Percentiles rank a stretch among this genome's conserved stretches.
phyloP scores from a whole-genome alignment of 2,888 invertebrate genomes.

The Leptarthrus brevirostris region DNA sequence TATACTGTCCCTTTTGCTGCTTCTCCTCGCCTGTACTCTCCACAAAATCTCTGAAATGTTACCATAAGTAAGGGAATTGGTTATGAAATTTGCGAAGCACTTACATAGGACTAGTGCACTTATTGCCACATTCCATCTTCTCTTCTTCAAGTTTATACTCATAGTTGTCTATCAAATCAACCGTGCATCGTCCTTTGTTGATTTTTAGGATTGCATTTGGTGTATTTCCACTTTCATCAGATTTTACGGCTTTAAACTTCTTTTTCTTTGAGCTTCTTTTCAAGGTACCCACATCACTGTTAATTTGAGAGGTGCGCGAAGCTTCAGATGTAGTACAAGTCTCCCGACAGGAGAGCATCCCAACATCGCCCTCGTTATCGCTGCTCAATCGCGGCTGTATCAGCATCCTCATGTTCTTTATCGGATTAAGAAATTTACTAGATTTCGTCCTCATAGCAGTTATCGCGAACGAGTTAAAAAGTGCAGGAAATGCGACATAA shows the following conservation, averaged over 20 bases:
- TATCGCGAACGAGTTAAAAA: neutral
- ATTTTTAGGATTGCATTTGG: neutral
- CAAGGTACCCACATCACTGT: too few species aligned
- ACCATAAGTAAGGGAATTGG: too few species aligned
- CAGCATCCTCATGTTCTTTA: neutral
- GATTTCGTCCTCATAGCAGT: slow-evolving; percentile 1
- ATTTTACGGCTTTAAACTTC: too few species aligned
- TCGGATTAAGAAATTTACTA: neutral
- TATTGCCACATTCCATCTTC: too few species aligned
- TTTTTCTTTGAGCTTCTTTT: too few species aligned
- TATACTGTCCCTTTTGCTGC: neutral
- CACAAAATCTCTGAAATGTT: too few species aligned
- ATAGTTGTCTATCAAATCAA: neutral
- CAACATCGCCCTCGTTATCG: neutral
- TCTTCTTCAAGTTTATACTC: neutral
- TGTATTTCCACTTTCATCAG: too few species aligned
- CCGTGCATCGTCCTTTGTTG: neutral
- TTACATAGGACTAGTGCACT: too few species aligned
- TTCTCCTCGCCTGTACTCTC: neutral
- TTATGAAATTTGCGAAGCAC: too few species aligned
- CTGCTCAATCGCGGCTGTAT: slow-evolving; percentile 3
- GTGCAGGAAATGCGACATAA: neutral
- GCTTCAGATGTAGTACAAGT: neutral
- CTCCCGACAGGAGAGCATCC: neutral
- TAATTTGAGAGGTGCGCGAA: neutral